Conservation (phyloP, 2,113 vertebrate genomes). For the Trinectes maculatus region DNA sequence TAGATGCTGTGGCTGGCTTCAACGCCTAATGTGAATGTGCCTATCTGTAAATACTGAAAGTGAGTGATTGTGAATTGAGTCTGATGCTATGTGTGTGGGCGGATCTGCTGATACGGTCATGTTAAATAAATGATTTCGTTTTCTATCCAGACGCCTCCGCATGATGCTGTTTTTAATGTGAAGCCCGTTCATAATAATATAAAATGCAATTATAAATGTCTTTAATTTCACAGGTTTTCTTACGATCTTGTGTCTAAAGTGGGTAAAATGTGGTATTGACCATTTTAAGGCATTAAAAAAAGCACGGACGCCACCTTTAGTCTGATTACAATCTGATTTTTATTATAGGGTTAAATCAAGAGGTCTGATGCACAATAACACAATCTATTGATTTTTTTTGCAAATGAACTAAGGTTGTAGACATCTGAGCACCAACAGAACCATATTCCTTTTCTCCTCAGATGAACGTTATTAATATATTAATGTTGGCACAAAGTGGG, state of each 20-base stretch:
- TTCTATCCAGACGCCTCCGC: constrained; percentile 57
- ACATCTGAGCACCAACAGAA: not conserved
- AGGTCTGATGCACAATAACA: too few relatives aligned
- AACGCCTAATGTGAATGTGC: constrained; percentile 76
- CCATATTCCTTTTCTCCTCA: not conserved
- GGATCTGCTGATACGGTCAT: constrained; percentile 65
- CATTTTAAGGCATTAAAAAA: too few relatives aligned
- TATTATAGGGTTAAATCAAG: too few relatives aligned
- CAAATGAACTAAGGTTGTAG: not conserved
- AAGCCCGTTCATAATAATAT: too few relatives aligned
- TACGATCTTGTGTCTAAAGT: too few relatives aligned
- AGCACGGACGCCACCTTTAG: too few relatives aligned
- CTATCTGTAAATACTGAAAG: constrained; percentile 79
- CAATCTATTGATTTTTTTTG: too few relatives aligned
- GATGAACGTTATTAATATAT: not conserved
- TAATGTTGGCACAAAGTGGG: not conserved
- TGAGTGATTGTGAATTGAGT: constrained; percentile 72
- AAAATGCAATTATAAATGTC: too few relatives aligned
- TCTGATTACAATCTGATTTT: too few relatives aligned
- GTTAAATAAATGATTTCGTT: constrained; percentile 79
- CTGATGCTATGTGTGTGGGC: constrained; percentile 69
- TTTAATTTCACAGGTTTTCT: too few relatives aligned
- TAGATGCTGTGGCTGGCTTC: constrained; percentile 58
- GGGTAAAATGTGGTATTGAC: too few relatives aligned
- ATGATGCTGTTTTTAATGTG: too few relatives aligned